phyloP scores from a whole-genome alignment of 1,140 invertebrate species.

The Holcopasites calliopsidis region DNA sequence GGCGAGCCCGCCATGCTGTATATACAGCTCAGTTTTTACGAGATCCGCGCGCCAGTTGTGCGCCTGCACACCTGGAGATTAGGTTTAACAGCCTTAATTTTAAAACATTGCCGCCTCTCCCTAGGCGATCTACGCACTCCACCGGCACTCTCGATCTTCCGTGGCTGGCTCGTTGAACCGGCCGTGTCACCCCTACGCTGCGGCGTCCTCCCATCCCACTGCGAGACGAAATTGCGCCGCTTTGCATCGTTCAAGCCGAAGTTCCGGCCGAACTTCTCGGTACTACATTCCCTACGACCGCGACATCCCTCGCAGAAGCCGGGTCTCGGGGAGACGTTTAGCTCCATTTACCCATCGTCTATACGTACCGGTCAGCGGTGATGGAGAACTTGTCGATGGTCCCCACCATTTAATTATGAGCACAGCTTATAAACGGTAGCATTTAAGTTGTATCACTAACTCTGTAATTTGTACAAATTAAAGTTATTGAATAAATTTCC shows the following conservation, averaged over 20 bases:
- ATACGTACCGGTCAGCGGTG: too few relatives aligned
- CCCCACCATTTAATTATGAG: too few relatives aligned
- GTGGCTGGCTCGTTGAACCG: constrained; percentile 34
- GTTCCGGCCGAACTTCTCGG: constrained; percentile 27
- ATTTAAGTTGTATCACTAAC: too few relatives aligned
- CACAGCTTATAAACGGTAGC: too few relatives aligned
- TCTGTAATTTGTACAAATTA: too few relatives aligned
- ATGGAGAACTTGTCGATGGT: too few relatives aligned
- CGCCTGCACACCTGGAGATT: constrained; percentile 68
- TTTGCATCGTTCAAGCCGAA: constrained; percentile 62
- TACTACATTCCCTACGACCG: too few relatives aligned
- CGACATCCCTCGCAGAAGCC: neutral
- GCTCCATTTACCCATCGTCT: constrained; percentile 32
- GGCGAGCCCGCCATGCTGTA: constrained; percentile 57
- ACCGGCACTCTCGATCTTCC: constrained; percentile 26
- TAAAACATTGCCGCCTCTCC: constrained; percentile 70
- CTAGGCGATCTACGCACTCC: constrained; percentile 16
- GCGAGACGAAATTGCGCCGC: constrained; percentile 60
- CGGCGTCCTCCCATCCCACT: constrained; percentile 16
- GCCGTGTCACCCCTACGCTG: neutral
- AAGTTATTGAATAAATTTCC: too few relatives aligned
- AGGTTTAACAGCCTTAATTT: constrained; percentile 77
- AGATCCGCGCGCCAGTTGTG: too few relatives aligned
- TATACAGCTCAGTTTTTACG: too few relatives aligned
- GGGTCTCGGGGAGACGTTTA: neutral